A percentile compares a stretch with the other conserved stretches of the same genome.
phyloP scores from a whole-genome alignment of 2,888 invertebrate genomes.

The Rotaria magnacalcarata region DNA sequence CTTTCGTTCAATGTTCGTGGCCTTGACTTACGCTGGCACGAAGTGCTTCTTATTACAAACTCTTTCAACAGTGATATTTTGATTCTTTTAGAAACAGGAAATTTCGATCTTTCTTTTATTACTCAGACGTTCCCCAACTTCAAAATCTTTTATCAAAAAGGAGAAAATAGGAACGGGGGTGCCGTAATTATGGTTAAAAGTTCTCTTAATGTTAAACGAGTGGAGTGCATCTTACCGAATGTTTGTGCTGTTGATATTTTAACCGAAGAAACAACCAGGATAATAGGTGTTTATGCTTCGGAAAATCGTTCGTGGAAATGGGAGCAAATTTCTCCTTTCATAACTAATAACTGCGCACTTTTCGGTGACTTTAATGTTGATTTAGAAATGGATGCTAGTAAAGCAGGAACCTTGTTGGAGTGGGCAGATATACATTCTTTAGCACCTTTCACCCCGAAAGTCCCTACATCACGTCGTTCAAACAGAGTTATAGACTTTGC shows the following conservation, averaged over 20 bases:
- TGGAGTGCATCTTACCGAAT: neutral
- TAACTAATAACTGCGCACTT: neutral
- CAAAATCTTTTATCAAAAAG: neutral
- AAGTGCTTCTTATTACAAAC: neutral
- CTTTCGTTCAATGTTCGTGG: neutral
- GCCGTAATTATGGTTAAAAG: too few relatives aligned
- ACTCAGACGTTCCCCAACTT: neutral
- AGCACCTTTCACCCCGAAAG: neutral
- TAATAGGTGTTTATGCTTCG: neutral
- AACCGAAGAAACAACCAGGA: too few relatives aligned
- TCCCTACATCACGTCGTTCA: neutral
- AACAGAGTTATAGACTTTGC: constrained; percentile 4
- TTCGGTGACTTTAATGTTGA: neutral
- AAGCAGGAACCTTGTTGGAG: too few relatives aligned
- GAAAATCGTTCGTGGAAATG: neutral
- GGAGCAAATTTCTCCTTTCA: neutral
- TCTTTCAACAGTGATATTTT: neutral
- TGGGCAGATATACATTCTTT: neutral
- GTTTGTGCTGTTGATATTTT: too few relatives aligned
- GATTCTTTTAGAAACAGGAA: neutral
- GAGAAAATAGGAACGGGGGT: too few relatives aligned
- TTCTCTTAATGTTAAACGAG: neutral
- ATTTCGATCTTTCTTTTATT: neutral
- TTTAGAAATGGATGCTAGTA: neutral
- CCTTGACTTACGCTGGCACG: neutral